Evolutionary conservation across 2,797 vertebrate species (phyloP).

Genomic region (Monodelphis domestica): DNA sequence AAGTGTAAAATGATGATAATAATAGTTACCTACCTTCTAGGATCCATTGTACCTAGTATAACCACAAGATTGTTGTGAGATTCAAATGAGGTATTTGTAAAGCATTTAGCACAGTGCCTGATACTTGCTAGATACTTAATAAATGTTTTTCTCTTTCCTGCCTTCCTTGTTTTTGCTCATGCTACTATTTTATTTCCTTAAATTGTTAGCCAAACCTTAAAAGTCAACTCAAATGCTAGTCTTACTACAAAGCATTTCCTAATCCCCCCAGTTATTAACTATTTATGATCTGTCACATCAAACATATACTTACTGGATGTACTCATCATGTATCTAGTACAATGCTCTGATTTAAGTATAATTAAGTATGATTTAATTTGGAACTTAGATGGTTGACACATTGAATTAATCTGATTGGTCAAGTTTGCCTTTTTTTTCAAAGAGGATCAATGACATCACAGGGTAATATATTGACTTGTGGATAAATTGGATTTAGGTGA

Average conservation of each 20-base stretch:
- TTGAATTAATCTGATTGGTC: neutral
- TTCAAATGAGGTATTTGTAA: neutral
- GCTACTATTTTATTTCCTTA: neutral
- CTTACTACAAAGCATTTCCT: no score
- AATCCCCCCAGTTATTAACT: no score
- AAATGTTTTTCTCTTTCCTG: neutral
- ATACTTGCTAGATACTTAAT: neutral
- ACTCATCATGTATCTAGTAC: neutral
- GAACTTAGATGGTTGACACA: neutral
- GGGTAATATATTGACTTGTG: no score
- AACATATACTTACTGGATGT: neutral
- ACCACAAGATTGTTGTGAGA: neutral
- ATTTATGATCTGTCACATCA: neutral
- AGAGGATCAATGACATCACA: no score
- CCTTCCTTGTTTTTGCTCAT: neutral
- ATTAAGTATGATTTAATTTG: neutral
- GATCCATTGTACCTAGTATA: no score
- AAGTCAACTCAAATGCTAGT: neutral
- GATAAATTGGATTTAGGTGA: no score
- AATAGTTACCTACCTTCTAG: neutral
- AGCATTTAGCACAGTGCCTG: no score
- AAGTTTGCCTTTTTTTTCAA: no score
- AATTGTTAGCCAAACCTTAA: neutral
- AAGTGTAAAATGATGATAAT: neutral
- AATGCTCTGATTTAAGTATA: neutral